phyloP scores from a whole-genome alignment of 2,888 invertebrate genomes.

The Strigamia crassipes region DNA sequence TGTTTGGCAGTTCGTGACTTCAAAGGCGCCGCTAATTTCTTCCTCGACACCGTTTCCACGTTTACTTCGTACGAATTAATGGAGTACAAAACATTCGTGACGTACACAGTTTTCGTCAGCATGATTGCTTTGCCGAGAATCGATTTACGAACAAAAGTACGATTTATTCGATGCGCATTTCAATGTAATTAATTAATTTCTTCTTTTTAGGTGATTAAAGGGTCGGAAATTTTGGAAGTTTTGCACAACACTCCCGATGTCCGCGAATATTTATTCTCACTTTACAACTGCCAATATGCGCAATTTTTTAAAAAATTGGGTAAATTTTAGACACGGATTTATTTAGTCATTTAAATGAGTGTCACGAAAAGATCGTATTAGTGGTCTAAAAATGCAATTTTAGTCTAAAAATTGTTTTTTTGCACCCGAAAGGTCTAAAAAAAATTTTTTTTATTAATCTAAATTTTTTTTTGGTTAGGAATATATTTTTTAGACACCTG shows the following conservation, averaged over 20 bases:
- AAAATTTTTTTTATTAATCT: too few relatives aligned
- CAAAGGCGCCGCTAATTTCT: constrained; percentile 89
- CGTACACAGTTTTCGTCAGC: constrained; percentile 80
- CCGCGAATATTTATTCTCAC: constrained; percentile 73
- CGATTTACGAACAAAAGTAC: constrained; percentile 75
- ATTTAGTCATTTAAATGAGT: too few relatives aligned
- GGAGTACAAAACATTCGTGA: constrained; percentile 86
- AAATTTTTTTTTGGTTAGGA: too few relatives aligned
- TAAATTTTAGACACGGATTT: constrained; percentile 58
- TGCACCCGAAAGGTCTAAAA: too few relatives aligned
- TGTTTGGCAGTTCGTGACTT: constrained; percentile 96
- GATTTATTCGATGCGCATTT: neutral
- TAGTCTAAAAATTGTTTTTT: too few relatives aligned
- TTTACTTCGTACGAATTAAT: constrained; percentile 99
- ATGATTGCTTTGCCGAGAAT: constrained; percentile 82
- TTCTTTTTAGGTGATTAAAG: constrained; percentile 67
- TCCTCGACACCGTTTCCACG: constrained; percentile 97
- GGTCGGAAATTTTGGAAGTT: constrained; percentile 82
- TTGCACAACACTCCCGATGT: constrained; percentile 72
- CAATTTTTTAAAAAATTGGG: constrained; percentile 83
- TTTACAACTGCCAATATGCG: constrained; percentile 92
- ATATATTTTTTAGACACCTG: too few relatives aligned
- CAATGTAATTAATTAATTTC: constrained; percentile 22
- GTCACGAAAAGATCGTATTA: too few relatives aligned
- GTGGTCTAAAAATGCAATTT: too few relatives aligned